Evolutionary conservation across 2,888 invertebrate species (phyloP), one percentile per base, ranked within the genome.

Genomic region (Polydrusus tereticollis): DNA sequence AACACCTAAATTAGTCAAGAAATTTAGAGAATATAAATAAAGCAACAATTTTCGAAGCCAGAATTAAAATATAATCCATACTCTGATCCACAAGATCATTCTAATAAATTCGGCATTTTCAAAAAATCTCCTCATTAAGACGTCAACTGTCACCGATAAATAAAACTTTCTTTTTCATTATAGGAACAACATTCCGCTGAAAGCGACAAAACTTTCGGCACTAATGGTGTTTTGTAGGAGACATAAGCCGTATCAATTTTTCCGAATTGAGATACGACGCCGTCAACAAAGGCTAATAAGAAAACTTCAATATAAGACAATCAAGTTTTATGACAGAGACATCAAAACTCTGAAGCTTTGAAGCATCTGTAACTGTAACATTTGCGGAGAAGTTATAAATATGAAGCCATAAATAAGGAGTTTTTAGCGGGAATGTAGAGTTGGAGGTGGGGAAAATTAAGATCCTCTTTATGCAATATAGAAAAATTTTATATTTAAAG

Each of bases 281-380:
- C 60, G 66, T 71, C 71, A 82, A 81, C 81, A 80, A 80, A 79
- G 78, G 79, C 80, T 81, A 82, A 83, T 82, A 82, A 79, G 80
- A 81, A 82, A 84, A 83, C 82, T 84, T 81, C 83, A 83, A 83
- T 83, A 83, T 83, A 82, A 83, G 83, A 82, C 82, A 83, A 81
- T 82, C 82, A 81, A 83, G 78, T 83, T 83, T 81, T 78, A 82
- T 82, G 83, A 83, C 83, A 82, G 81, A 83, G 84, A 84, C 83
- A 82, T 84, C 84, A 84, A 81, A 81, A 80, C 81, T 82, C 82
- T 75, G 81, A 82, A 82, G 71, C 82, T 80, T 59, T 62, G 66
- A 59, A 45, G 68, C 72, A 74, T 73, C 70, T 72, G 72, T 71
- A 75, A 69, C 68, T 45, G 69, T 64, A 66, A 65, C 74, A 66